Percentiles rank a stretch among this genome's conserved stretches.
phyloP scores from a whole-genome alignment of 2,113 vertebrate species.

The Otis tarda region DNA sequence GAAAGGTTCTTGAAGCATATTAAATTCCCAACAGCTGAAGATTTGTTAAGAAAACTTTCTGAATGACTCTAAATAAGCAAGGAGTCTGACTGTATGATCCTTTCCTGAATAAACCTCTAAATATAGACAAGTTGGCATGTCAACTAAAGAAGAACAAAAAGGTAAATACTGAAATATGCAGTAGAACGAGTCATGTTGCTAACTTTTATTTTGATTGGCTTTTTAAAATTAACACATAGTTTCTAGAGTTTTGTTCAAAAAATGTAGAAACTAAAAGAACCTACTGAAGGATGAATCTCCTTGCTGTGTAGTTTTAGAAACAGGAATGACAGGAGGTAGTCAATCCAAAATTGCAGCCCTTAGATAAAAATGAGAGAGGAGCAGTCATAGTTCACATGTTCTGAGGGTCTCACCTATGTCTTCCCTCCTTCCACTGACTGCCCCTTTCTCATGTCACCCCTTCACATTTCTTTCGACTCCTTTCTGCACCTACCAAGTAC shows the following conservation, averaged over 20 bases:
- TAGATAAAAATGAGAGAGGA: neutral
- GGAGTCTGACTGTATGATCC: neutral
- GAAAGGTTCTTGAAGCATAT: neutral
- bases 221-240: neutral
- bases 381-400: neutral
- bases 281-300: neutral
- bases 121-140: neutral
- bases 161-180: neutral
- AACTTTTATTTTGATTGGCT: neutral
- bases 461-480: neutral
- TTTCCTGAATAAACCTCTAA: neutral
- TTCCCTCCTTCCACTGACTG: neutral
- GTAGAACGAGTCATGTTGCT: neutral
- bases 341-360: neutral
- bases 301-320: neutral
- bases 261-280: neutral
- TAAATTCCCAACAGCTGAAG: neutral
- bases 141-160: neutral
- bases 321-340: neutral
- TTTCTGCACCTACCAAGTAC: neutral
- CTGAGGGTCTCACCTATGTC: neutral
- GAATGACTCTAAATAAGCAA: neutral
- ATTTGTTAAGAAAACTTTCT: neutral
- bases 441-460: neutral
- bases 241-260: neutral